These are phyloP conservation scores for Bombus waltoni DNA, from an alignment of 1,140 invertebrate species.

Conservation along the genomic window DNA sequence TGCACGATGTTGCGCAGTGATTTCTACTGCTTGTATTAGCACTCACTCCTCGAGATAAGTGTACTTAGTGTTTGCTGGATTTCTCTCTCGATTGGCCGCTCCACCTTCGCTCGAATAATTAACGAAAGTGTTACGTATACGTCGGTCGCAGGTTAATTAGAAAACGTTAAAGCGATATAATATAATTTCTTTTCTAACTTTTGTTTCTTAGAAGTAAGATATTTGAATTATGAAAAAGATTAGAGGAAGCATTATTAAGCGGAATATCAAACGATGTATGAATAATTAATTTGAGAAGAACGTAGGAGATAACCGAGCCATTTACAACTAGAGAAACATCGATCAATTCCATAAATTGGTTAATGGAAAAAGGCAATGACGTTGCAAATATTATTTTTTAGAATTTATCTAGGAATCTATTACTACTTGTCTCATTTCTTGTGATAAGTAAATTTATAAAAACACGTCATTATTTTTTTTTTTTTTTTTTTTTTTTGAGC, in stretches of 20 bases:
- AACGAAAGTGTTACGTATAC: background rate
- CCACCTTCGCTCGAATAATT: background rate
- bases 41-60: slow-evolving; percentile 20
- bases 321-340: background rate
- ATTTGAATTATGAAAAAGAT: too few relatives aligned
- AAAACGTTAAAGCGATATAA: background rate
- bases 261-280: background rate
- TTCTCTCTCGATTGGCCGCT: background rate
- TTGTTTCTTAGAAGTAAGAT: background rate
- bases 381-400: background rate
- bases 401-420: background rate
- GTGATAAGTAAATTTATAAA: background rate
- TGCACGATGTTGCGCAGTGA: slow-evolving; percentile 17
- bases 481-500: too few relatives aligned
- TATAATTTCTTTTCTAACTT: background rate
- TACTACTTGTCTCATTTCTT: background rate
- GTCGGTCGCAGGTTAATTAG: background rate
- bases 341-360: background rate
- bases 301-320: too few relatives aligned
- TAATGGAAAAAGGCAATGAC: background rate
- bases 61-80: slow-evolving; percentile 30
- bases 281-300: background rate
- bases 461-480: background rate
- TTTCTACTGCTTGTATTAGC: slow-evolving; percentile 47
- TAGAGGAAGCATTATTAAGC: too few relatives aligned